Base-by-base conservation (phyloP, 2,888 invertebrate species). In the Corythucha ciliata region DNA sequence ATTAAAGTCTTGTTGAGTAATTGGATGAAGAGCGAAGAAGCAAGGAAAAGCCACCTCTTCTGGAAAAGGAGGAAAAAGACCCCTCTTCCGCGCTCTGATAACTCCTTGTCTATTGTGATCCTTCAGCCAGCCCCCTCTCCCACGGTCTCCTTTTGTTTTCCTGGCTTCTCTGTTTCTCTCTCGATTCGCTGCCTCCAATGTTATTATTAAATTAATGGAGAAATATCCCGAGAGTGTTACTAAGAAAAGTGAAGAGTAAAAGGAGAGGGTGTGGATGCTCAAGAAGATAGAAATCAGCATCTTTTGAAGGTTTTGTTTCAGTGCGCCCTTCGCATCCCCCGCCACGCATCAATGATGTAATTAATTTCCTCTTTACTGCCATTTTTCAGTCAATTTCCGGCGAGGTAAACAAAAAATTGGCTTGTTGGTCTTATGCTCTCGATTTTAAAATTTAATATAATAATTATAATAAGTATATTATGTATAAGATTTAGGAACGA, bases 121-220 rank as follows among this genome's bases (percentile, higher is more conserved):
- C 45, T 33, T 45, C 45, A 14, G 20, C 24, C 25, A 14, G 24
- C 2, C 22, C 18, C 37, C 37, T 22, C 12, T 39, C 18, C 1
- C 10, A 12, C 12, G 39, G 25, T 39, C 4, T 24, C 7, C 39
- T 10, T 10, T 25, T 39, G 14, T 39, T 39, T 22, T 39, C 37
- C 39, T 7, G 39, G n/a, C 18, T 36, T 36, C 36, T 36, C 36
- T 8, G 18, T 2, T 33, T 36, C 44, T 45, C 36, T 51, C 51
- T 40, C 51, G 51, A 51, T 45, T 45, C 34, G 51, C 51, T 51
- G 51, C 45, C 3, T 36, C 51, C 45, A 51, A 47, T 51, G 51
- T 51, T 51, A 51, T 51, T 51, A 51, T 51, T 51, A 51, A 51
- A 51, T 51, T 51, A 45, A 51, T 45, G 51, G 37, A 45, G 45